Evolutionary conservation across 2,888 invertebrate species (phyloP), one percentile per base, ranked within the genome.

Genomic region (Hesperia comma): DNA sequence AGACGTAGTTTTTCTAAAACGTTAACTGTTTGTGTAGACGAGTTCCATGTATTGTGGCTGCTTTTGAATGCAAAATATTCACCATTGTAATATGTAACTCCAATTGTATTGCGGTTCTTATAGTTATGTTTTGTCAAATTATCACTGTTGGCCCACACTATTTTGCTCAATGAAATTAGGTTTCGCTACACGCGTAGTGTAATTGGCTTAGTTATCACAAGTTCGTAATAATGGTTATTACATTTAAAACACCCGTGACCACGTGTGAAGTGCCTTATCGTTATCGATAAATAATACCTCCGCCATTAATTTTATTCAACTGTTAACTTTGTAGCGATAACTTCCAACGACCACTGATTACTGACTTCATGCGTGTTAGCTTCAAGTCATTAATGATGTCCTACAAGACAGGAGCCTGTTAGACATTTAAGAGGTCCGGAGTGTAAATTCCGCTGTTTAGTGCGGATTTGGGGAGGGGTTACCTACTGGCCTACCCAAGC

Each of bases 1-100:
- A 46, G 55, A 15, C 56, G 40, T 17, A 41, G 57, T 64, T 64
- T 63, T 63, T 63, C 57, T 64, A 64, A 51, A 17, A 40, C 14
- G 17, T 58, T 64, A 58, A 57, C 64, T 51, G 64, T 64, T 56
- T 58, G 32, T 64, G 51, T 41, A 19, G 40, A 49, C 7, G 40
- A 41, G 51, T 53, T 26, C 7, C 32, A 51, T 61, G 33, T 37
- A 37, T 6, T 15, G 37, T 37, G 12, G 8, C 37, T 37, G 8
- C 37, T 6, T 37, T 37, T 10, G 10, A 37, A 37, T 37, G 12
- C 37, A 37, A 37, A 8, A 37, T 37, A 37, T 37, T 37, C 12
- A 12, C 37, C 12, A 37, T 37, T 37, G 12, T 37, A 37, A 12
- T 37, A 12, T 12, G 37, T 37, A 37, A 12, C 10, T 12, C 8